A percentile compares a stretch with the other conserved stretches of the same genome.
Evolutionary conservation across 1,140 invertebrate genomes (phyloP).

Genomic region (Protaetia brevitarsis): DNA sequence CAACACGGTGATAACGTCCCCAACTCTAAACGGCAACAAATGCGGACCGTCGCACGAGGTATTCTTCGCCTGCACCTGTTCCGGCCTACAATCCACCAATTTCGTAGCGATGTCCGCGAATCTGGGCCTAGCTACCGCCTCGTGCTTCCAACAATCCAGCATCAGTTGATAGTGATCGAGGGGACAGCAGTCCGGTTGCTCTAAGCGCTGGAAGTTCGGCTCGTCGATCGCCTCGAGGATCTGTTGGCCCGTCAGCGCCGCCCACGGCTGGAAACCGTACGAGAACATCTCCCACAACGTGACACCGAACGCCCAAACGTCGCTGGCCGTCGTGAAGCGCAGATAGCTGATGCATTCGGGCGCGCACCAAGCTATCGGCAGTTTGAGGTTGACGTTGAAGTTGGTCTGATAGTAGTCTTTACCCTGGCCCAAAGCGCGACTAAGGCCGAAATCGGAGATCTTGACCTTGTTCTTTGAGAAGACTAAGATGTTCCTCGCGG

Average conservation of each 20-base stretch:
- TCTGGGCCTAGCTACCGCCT: constrained; percentile 82
- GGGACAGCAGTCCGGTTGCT: constrained; percentile 93
- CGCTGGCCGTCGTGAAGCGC: constrained; percentile 92
- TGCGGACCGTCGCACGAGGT: constrained; percentile 53
- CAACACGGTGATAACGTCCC: constrained; percentile 90
- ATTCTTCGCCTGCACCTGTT: constrained; percentile 68
- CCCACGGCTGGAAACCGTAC: constrained; percentile 97
- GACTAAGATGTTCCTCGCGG: constrained; percentile 92
- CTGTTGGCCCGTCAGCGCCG: constrained; percentile 90
- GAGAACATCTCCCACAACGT: constrained; percentile 99
- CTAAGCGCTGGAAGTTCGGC: constrained; percentile 84
- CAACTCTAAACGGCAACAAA: constrained; percentile 78
- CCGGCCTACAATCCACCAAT: constrained; percentile 84
- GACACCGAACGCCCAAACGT: constrained; percentile 97
- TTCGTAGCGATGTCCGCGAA: constrained; percentile 81
- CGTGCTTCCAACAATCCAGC: constrained; percentile 94
- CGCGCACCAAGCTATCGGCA: constrained; percentile 98
- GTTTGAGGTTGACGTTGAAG: constrained; percentile 95
- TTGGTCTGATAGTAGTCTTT: constrained; percentile 99
- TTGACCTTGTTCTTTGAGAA: constrained; percentile 96
- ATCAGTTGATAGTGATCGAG: constrained; percentile 90
- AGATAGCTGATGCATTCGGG: constrained; percentile 97
- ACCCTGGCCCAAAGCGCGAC: constrained; percentile 91
- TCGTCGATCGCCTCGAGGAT: constrained; percentile 95
- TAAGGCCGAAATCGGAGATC: constrained; percentile 97